These are phyloP conservation scores for Halcyon malimbica DNA, from an alignment of 2,113 vertebrate species.

Conservation along the genomic window DNA sequence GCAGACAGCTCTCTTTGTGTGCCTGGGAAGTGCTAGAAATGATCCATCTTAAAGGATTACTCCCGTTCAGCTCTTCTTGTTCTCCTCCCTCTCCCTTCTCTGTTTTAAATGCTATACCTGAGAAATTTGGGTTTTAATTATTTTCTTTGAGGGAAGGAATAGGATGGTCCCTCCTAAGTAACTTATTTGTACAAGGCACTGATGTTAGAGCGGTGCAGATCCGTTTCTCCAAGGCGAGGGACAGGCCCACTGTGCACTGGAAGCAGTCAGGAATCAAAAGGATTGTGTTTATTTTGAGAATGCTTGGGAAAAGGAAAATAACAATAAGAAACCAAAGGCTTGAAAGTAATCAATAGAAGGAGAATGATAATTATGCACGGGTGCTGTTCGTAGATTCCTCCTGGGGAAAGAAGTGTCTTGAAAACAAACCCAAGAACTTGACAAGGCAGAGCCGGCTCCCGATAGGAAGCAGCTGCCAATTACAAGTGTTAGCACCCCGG, in stretches of 20 bases:
- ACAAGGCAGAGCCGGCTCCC: not conserved
- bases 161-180: not conserved
- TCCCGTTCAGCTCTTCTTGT: not conserved
- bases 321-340: not conserved
- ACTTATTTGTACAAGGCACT: not conserved
- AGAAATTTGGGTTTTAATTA: not conserved
- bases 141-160: not conserved
- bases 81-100: not conserved
- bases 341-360: not conserved
- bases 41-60: not conserved
- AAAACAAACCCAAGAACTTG: not conserved
- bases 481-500: accelerated
- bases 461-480: not conserved
- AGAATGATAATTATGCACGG: not conserved
- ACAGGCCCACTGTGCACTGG: not conserved
- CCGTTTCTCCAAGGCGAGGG: accelerated
- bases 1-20: accelerated
- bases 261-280: not conserved
- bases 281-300: not conserved
- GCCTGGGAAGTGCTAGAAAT: not conserved
- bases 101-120: not conserved
- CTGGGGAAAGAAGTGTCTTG: not conserved
- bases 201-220: accelerated
- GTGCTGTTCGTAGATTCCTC: not conserved
- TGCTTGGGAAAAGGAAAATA: not conserved